phyloP scores from a whole-genome alignment of 2,888 invertebrate species.

The Embidobia sp. region DNA sequence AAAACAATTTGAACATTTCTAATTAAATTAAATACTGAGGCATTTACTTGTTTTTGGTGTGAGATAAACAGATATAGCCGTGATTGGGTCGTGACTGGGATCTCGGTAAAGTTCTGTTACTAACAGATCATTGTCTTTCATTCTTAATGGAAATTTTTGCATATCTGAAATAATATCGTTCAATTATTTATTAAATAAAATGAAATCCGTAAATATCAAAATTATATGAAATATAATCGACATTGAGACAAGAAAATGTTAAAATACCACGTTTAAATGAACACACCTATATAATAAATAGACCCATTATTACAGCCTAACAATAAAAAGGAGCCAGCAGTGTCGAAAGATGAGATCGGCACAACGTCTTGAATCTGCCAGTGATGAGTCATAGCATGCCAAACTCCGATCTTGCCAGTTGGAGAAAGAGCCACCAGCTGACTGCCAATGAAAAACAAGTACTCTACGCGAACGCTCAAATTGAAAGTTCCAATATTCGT shows the following conservation, averaged over 20 bases:
- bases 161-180: slow-evolving; percentile 87
- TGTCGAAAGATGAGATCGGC: slow-evolving; percentile 97
- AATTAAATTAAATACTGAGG: not conserved
- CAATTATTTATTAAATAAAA: too few relatives aligned
- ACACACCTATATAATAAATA: slow-evolving; percentile 96
- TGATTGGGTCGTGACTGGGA: slow-evolving; percentile 96
- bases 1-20: too few relatives aligned
- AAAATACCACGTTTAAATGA: too few relatives aligned
- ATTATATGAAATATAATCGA: too few relatives aligned
- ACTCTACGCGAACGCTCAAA: slow-evolving; percentile 95
- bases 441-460: slow-evolving; percentile 98
- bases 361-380: slow-evolving; percentile 99
- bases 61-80: slow-evolving; percentile 98
- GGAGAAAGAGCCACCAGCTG: slow-evolving; percentile 98
- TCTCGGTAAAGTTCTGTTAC: slow-evolving; percentile 98
- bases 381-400: slow-evolving; percentile 99
- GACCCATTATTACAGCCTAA: slow-evolving; percentile 98
- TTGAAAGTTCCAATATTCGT: slow-evolving; percentile 93
- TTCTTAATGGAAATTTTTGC: slow-evolving; percentile 99
- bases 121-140: slow-evolving; percentile 99
- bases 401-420: slow-evolving; percentile 97
- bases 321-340: slow-evolving; percentile 96
- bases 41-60: slow-evolving; percentile 98
- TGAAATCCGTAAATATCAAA: too few relatives aligned
- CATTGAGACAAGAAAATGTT: too few relatives aligned